These are phyloP conservation scores for Parascotia fuliginaria DNA, from an alignment of 2,888 invertebrate genomes.

Conservation along the genomic window DNA sequence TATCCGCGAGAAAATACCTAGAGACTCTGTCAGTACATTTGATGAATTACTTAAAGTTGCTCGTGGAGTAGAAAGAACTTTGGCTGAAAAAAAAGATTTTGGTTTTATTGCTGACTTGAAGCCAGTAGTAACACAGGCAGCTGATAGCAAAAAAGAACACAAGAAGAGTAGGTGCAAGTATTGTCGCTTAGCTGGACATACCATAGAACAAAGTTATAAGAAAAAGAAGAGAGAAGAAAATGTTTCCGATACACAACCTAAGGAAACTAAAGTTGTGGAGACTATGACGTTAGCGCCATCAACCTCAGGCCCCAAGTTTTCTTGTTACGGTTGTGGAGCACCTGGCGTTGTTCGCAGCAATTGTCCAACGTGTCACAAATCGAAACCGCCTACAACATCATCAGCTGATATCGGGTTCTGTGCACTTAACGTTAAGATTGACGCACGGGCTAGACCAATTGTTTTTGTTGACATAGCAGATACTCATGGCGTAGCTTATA, in stretches of 20 bases:
- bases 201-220: conserved; percentile 9
- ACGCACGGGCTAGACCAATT: conserved; percentile 9
- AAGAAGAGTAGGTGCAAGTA: conserved; percentile 8
- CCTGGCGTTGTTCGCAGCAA: conserved; percentile 18
- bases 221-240: conserved; percentile 10
- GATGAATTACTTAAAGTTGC: conserved; percentile 5
- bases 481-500: conserved; percentile 8
- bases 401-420: conserved; percentile 11
- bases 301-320: too few relatives aligned
- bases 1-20: conserved; percentile 4
- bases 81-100: neutral
- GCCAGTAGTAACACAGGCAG: neutral
- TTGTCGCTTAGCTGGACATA: conserved; percentile 8
- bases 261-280: neutral
- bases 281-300: conserved; percentile 1
- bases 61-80: neutral
- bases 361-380: conserved; percentile 14
- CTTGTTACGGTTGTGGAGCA: conserved; percentile 30
- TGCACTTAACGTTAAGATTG: conserved; percentile 4
- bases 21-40: conserved; percentile 4
- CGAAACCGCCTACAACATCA: neutral
- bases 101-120: too few relatives aligned
- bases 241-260: neutral
- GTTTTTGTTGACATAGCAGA: conserved; percentile 7
- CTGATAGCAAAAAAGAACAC: conserved; percentile 1